Evolutionary conservation across 2,888 invertebrate species (phyloP), one percentile per base, ranked within the genome.

Genomic region (Philhelius pedissequus): DNA sequence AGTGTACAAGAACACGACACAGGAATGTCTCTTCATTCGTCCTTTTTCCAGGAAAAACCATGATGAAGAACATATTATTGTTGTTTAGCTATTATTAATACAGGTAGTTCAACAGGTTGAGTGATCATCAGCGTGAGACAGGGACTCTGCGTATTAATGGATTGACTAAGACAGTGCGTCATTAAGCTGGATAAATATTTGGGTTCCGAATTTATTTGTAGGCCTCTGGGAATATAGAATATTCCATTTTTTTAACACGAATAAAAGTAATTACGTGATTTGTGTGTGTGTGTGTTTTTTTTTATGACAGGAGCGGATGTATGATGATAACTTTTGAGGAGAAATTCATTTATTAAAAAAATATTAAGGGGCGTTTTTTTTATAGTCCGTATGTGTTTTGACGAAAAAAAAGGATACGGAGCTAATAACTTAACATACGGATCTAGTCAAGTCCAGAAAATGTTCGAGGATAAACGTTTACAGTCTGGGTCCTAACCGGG

Each of bases 11-110:
- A 20, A 35, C 13, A 56, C 52, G 50, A 68, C 27, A 56, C 43
- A 30, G 40, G 43, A 70, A 48, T 43, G 15, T 64, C 56, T 64
- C 56, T 32, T 48, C 18, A 4, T 56, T 48, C 48, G 58, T 77
- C 71, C 77, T 71, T 77, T 66, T 71, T 68, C 66, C 43, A 38
- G 71, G 71, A 81, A 81, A 54, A 81, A 54, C 30, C 30, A 52
- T 52, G 13, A 70, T 9, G 22, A 43, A 2, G 43, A 40, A 32
- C n/a, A 9, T 13, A n/a, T 32, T 52, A 1, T 15, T 18, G 11
- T 62, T 27, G 60, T 18, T 62, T 40, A 43, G 43, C 32, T 4
- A 20, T 40, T 4, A 20, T 40, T 48, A 18, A 11, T 27, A 15
- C 77, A 77, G 71, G 81, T 81, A 77, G 64, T 38, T 68, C 3